Percentiles rank a stretch among this genome's conserved stretches.
Conservation (phyloP, 1,140 invertebrate species). For the Araneus ventricosus region DNA sequence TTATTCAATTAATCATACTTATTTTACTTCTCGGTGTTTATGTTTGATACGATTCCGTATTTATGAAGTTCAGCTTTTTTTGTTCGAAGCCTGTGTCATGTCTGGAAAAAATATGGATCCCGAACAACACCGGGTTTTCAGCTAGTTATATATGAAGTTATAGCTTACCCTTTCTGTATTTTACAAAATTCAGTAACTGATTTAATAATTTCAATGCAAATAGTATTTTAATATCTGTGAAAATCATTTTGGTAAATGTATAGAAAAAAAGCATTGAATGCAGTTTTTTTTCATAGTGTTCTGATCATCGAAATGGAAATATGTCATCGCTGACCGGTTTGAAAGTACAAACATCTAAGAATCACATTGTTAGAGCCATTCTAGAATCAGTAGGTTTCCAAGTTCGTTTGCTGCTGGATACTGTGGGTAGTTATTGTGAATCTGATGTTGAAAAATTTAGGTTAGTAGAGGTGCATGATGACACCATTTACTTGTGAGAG, state of each 20-base stretch:
- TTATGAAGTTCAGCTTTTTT: no score
- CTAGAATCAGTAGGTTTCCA: constrained; percentile 93
- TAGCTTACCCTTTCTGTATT: no score
- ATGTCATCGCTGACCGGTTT: constrained; percentile 92
- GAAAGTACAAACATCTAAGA: constrained; percentile 87
- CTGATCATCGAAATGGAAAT: constrained; percentile 84
- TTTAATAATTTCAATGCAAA: constrained; percentile 27
- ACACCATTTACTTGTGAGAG: neutral
- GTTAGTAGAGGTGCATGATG: neutral
- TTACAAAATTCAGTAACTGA: neutral
- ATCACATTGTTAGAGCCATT: constrained; percentile 90
- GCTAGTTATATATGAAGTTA: no score
- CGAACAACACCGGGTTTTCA: no score
- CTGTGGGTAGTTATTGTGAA: constrained; percentile 76
- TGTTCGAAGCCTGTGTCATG: no score
- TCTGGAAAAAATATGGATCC: no score
- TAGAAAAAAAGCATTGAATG: constrained; percentile 19
- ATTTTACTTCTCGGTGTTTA: no score
- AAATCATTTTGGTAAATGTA: no score
- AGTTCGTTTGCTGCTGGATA: constrained; percentile 87
- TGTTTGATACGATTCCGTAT: no score
- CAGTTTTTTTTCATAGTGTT: constrained; percentile 91
- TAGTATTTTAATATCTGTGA: constrained; percentile 35
- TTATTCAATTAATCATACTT: no score
- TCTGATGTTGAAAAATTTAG: neutral